Base-by-base conservation (phyloP, 2,113 vertebrate genomes). In the Anarhynchus alexandrinus region DNA sequence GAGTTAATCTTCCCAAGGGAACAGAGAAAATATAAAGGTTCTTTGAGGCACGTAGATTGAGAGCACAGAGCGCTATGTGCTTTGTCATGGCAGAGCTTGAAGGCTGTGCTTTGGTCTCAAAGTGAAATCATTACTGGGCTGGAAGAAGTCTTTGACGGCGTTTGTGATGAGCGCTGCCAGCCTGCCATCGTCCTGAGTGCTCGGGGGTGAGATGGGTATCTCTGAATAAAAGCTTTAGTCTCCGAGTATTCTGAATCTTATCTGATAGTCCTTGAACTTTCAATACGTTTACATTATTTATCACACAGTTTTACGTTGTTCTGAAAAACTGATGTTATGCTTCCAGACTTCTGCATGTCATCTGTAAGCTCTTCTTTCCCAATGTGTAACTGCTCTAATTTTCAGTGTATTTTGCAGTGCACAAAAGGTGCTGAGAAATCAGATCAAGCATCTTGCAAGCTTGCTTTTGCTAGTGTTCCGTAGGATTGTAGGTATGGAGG, bases 51-150 rank as follows among this genome's bases (percentile, higher is more conserved):
- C 12, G 8, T 1, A 36, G 21, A 26, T 11, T 34, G 40, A 81
- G 26, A 69, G 17, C 30, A 77, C 7, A 19, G 72, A 66, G 42
- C 0, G 0, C 34, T 51, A 14, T 0, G 0, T 38, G 42, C 17
- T 78, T 87, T 26, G 26, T n/a, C 13, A 11, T 12, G 43, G 70
- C 29, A 72, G 65, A 90, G 71, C 30, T 57, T 69, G 29, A 47
- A 87, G 29, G 7, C 49, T 27, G 11, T 32, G 25, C 36, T 80
- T 92, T 40, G 38, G 21, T 82, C 38, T 86, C 77, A 47, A 57
- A 66, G 43, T 13, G n/a, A 71, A 64, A 66, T 10, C 18, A 30
- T 54, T 40, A 47, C 15, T 32, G 52, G 15, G 38, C 52, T 69
- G 42, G 47, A 47, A 72, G 29, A 90, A 87, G 25, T 6, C n/a